Base-by-base conservation (phyloP, 2,888 invertebrate genomes). In the Lycia hirtaria region DNA sequence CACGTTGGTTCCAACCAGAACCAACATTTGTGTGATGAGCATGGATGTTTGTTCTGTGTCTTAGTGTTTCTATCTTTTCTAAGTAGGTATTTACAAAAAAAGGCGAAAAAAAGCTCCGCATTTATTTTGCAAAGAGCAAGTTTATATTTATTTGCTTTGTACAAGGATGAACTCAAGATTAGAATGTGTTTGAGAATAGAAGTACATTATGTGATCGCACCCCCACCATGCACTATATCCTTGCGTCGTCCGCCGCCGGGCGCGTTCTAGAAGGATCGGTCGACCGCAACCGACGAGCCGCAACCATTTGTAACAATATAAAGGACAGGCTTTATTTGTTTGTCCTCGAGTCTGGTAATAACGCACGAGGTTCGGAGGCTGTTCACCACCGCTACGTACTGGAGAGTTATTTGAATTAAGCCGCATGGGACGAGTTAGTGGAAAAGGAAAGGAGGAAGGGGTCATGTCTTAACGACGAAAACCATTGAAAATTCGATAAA, bases 291-390 rank as follows among this genome's bases (percentile, higher is more conserved):
- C 57, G 41, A 28, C 51, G 45, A 57, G 49, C 49, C 55, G 57
- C 55, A 44, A 47, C 40, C 51, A 67, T 63, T 67, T 60, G 64
- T 67, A 58, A 67, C 63, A 65, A 65, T 65, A 63, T 60, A 65
- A 56, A 60, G 60, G 65, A 63, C 60, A 67, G 56, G 58, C 58
- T 65, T 65, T 63, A 65, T 64, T 60, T 53, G 56, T 62, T 56
- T 59, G 61, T 56, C 56, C 60, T 60, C 56, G 51, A 51, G 47
- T 56, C 9, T 22, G 41, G 48, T 44, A 53, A 62, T 60, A 62
- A 50, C 49, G 49, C 57, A 60, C 51, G 52, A 53, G 56, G 58
- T 56, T 59, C 53, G 41, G 62, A 54, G 56, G 43, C 35, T 51
- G 58, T 60, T 53, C 58, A 5, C 28, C 22, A 20, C 30, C 41